Evolutionary conservation across 2,888 invertebrate genomes (phyloP), one percentile per base, ranked within the genome.

Genomic region (Andrena bicolor): DNA sequence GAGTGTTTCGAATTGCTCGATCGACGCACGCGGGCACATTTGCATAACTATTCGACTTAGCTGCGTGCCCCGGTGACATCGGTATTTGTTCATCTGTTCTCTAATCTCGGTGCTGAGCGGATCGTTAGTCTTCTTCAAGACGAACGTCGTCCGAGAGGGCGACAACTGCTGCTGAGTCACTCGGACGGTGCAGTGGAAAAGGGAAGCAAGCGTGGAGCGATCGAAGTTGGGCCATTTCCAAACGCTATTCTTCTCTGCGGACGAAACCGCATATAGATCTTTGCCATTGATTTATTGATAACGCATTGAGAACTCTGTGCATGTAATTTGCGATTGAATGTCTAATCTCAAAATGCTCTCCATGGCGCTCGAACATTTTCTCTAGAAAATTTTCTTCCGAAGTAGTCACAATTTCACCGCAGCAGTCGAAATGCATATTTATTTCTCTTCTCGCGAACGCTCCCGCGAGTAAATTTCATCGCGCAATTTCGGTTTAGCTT

Each of bases 101-200:
- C 79, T 84, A 82, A 86, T 86, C 86, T 80, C 53, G 73, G 63
- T 58, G 68, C 76, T 70, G 58, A 80, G 35, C 81, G 76, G 75
- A 72, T 88, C 88, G 83, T 83, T 88, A 83, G 83, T 88, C 88
- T 84, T 83, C 76, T 53, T 83, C 84, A 63, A 58, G 76, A 49
- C 72, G 28, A 58, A 49, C 65, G 75, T 77, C 73, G 70, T n/a
- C 30, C 51, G 26, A 76, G 66, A 68, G 73, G 72, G 53, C 80
- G 80, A 83, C 76, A 72, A 84, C 77, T 70, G 63, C 23, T 60
- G 86, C 88, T 86, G 87, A 88, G 75, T 88, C 87, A 88, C 64
- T 79, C 76, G 72, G 53, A 58, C 71, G 85, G 85, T 71, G 68
- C 63, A 48, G 69, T 65, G 80, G 71, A 78, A 77, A 73, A 58